These are phyloP conservation scores for Agapostemon virescens DNA, from an alignment of 2,888 invertebrate genomes.

Conservation along the genomic window DNA sequence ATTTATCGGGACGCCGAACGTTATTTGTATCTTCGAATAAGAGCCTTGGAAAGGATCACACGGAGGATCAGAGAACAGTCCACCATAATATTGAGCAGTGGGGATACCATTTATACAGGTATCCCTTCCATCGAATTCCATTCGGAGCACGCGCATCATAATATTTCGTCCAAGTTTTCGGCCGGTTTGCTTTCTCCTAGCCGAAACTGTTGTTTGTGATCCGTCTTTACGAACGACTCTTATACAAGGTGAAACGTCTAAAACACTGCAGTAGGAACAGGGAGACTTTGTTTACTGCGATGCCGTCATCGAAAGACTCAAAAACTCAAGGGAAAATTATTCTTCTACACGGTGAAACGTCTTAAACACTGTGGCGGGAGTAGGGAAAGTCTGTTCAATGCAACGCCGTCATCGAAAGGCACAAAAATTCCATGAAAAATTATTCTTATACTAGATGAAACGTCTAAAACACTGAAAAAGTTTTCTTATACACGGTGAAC, in stretches of 20 bases:
- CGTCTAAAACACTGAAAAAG: background rate
- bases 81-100: conserved; percentile 45
- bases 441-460: background rate
- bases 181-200: conserved; percentile 14
- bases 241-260: background rate
- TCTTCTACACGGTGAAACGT: background rate
- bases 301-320: background rate
- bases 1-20: background rate
- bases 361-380: background rate
- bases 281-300: background rate
- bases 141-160: conserved; percentile 23
- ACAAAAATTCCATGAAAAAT: too few species aligned
- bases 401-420: background rate
- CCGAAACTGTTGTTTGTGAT: background rate
- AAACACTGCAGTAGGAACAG: background rate
- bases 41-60: conserved; percentile 13
- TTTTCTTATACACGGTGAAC: too few species aligned
- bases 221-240: background rate
- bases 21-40: background rate
- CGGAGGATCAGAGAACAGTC: conserved; percentile 47
- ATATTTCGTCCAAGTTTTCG: conserved; percentile 39
- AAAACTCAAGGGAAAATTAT: too few species aligned
- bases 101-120: conserved; percentile 57
- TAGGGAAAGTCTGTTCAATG: background rate
- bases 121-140: conserved; percentile 52